phyloP scores from a whole-genome alignment of 2,113 vertebrate genomes.

The Mungos mungo region DNA sequence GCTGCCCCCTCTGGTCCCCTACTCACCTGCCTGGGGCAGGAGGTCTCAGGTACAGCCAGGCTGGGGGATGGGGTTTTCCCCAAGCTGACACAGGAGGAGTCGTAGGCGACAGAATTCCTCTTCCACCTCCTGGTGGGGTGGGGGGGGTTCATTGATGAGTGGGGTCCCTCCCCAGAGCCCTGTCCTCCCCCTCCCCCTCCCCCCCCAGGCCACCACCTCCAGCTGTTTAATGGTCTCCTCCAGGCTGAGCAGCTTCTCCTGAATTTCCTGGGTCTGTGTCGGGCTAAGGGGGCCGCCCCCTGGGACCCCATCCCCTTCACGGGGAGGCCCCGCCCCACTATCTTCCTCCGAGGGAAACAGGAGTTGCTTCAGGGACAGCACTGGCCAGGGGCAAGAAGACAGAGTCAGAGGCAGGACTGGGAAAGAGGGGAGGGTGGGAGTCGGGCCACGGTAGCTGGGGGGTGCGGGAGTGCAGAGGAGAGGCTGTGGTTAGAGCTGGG shows the following conservation, averaged over 20 bases:
- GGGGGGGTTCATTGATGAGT: not conserved
- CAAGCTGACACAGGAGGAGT: conserved; percentile 69
- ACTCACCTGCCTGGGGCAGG: conserved; percentile 46
- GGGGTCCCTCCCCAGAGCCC: not conserved
- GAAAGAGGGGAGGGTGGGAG: not conserved
- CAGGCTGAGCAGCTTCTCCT: conserved; percentile 84
- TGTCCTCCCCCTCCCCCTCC: accelerated
- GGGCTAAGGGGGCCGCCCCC: conserved; percentile 79
- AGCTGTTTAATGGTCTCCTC: conserved; percentile 87
- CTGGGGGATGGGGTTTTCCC: conserved; percentile 50
- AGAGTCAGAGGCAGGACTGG: not conserved
- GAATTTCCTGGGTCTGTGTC: conserved; percentile 83
- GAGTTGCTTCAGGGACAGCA: conserved; percentile 88
- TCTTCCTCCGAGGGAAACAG: conserved; percentile 85
- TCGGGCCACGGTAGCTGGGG: not conserved
- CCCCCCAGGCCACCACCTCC: conserved; percentile 81
- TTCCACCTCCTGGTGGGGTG: conserved; percentile 75
- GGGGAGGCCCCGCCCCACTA: conserved; percentile 33
- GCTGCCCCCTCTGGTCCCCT: not conserved
- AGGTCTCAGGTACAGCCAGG: conserved; percentile 75
- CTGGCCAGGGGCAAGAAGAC: conserved; percentile 74
- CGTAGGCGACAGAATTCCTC: conserved; percentile 79
- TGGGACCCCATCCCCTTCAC: conserved; percentile 33
- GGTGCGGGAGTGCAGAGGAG: not conserved
- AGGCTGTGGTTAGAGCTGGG: no score